phyloP scores from a whole-genome alignment of 35 echinoderm and acorn worm genomes.

The Lytechinus variegatus region DNA sequence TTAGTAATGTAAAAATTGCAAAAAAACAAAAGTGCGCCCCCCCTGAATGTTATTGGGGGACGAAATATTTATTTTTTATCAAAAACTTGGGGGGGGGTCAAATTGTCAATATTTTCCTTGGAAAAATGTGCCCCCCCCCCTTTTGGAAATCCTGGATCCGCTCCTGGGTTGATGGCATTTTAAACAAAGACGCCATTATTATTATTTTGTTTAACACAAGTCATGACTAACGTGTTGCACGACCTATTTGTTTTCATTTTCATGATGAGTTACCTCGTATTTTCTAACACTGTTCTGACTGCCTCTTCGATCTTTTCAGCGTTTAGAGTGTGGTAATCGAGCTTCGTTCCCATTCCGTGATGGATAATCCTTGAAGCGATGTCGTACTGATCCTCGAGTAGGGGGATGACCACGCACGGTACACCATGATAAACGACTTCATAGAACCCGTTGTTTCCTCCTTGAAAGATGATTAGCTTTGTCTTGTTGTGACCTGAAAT shows the following conservation, averaged over 20 bases:
- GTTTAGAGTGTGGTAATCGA: background rate
- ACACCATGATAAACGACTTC: conserved; percentile 67
- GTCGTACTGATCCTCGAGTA: conserved; percentile 60
- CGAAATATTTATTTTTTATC: no score
- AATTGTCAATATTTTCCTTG: no score
- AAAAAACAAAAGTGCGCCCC: no score
- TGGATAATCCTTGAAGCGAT: conserved; percentile 38
- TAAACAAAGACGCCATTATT: no score
- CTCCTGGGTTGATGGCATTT: no score
- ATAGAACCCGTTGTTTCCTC: conserved; percentile 68
- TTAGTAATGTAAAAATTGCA: no score
- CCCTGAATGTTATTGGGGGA: no score
- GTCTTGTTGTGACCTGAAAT: conserved; percentile 67
- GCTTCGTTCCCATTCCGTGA: conserved; percentile 53
- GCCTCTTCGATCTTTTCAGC: background rate
- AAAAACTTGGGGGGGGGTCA: no score
- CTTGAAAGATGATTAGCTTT: conserved; percentile 59
- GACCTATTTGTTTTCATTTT: background rate
- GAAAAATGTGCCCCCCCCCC: no score
- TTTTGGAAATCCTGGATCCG: no score
- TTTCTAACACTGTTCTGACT: conserved; percentile 34
- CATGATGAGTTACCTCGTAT: conserved; percentile 30
- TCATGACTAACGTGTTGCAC: background rate
- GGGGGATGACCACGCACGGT: conserved; percentile 54
- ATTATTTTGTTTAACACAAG: background rate